phyloP scores from a whole-genome alignment of 2,888 invertebrate genomes.

The Crocallis elinguaria region DNA sequence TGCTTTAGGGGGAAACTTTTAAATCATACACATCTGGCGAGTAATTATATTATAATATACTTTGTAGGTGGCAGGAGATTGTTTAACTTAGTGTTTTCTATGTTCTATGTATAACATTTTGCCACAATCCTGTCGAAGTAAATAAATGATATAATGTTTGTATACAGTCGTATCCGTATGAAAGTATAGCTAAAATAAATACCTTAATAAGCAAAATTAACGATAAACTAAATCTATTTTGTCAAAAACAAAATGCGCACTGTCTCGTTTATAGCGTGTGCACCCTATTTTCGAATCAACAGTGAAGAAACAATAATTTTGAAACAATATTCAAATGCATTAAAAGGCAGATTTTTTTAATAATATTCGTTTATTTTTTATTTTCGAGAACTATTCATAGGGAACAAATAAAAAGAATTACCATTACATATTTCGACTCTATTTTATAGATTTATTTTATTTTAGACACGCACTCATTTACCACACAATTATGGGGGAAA shows the following conservation, averaged over 20 bases:
- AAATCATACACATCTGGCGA: conserved; percentile 31
- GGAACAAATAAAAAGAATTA: conserved; percentile 48
- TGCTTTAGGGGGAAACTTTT: conserved; percentile 56
- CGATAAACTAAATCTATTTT: conserved; percentile 71
- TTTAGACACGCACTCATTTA: conserved; percentile 42
- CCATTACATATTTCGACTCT: conserved; percentile 46
- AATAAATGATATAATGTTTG: conserved; percentile 45
- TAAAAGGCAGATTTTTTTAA: conserved; percentile 75
- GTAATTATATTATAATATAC: conserved; percentile 19
- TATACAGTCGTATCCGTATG: conserved; percentile 83
- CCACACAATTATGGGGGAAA: conserved; percentile 36
- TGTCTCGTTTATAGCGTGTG: conserved; percentile 51
- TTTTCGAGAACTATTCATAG: conserved; percentile 57
- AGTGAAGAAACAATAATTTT: conserved; percentile 50
- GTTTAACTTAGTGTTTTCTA: conserved; percentile 9
- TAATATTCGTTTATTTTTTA: conserved; percentile 69
- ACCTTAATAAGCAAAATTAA: conserved; percentile 80
- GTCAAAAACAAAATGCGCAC: conserved; percentile 71
- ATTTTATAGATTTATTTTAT: conserved; percentile 37
- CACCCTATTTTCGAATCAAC: conserved; percentile 44
- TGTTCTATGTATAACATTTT: conserved; percentile 18
- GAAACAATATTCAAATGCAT: conserved; percentile 73
- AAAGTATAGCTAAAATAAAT: conserved; percentile 83
- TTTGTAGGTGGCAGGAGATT: conserved; percentile 13
- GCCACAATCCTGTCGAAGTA: conserved; percentile 21